Evolutionary conservation across 2,113 vertebrate species (phyloP).

Genomic region (Anguilla japonica): DNA sequence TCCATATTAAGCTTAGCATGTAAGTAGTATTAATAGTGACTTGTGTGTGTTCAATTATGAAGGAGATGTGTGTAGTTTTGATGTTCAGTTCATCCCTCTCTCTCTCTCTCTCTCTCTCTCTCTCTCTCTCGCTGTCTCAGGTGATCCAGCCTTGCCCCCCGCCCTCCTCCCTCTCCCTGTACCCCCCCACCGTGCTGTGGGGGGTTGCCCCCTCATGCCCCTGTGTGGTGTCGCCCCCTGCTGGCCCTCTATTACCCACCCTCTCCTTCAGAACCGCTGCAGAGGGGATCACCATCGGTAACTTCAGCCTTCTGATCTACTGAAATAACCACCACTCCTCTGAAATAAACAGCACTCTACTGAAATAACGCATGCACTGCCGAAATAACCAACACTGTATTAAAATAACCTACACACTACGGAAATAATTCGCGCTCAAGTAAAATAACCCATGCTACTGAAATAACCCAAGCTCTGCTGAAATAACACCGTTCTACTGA

Average conservation of each 20-base stretch:
- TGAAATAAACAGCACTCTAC: neutral
- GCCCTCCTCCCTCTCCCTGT: constrained; percentile 59
- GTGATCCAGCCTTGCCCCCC: constrained; percentile 71
- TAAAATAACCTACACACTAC: no score
- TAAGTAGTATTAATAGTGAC: neutral
- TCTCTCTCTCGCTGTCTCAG: constrained; percentile 50
- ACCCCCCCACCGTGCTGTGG: constrained; percentile 79
- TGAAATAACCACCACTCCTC: neutral
- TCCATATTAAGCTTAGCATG: neutral
- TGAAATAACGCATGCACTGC: neutral
- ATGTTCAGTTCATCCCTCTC: neutral
- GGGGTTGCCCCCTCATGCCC: constrained; percentile 73
- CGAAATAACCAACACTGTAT: no score
- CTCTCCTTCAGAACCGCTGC: constrained; percentile 77
- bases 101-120: constrained; percentile 10
- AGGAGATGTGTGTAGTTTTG: neutral
- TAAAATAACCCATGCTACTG: no score
- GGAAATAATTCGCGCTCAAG: no score
- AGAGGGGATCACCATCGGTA: constrained; percentile 76
- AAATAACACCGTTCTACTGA: no score
- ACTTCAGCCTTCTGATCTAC: constrained; percentile 14
- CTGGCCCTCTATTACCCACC: constrained; percentile 71
- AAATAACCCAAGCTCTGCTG: no score
- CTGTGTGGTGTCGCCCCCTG: constrained; percentile 59
- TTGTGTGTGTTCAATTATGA: neutral